Percentiles rank a stretch among this genome's conserved stretches.
Evolutionary conservation across 2,888 invertebrate genomes (phyloP).

Genomic region (Drosophila testacea): DNA sequence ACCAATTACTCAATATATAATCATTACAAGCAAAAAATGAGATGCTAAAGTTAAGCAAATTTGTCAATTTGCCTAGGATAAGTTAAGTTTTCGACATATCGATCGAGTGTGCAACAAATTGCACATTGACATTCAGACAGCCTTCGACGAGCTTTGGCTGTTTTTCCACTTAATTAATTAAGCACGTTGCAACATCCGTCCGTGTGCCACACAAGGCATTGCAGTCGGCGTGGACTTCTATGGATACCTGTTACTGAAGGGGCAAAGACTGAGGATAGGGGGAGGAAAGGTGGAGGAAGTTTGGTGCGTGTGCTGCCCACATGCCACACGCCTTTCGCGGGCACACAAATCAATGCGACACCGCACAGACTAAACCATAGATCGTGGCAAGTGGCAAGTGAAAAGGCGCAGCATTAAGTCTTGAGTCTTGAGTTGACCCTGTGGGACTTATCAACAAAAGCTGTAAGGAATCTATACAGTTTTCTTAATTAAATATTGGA

Average conservation of each 20-base stretch:
- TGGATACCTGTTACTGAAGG: constrained; percentile 2
- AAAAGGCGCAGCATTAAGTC: constrained; percentile 8
- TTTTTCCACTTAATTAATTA: constrained; percentile 80
- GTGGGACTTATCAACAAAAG: too few species aligned
- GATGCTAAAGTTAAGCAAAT: constrained; percentile 12
- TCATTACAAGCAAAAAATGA: constrained; percentile 10
- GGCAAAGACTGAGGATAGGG: neutral
- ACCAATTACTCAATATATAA: constrained; percentile 2
- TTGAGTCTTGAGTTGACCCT: neutral
- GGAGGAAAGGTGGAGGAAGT: neutral
- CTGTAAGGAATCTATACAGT: too few species aligned
- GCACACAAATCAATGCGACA: constrained; percentile 62
- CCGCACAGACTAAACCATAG: constrained; percentile 23
- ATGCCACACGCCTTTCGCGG: constrained; percentile 47
- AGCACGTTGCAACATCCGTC: constrained; percentile 74
- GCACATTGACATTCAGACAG: constrained; percentile 80
- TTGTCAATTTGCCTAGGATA: constrained; percentile 11
- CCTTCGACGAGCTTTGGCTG: constrained; percentile 59
- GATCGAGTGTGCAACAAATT: constrained; percentile 68
- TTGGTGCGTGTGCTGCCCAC: constrained; percentile 41
- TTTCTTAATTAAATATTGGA: too few species aligned
- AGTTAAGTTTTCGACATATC: constrained; percentile 28
- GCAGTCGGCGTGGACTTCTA: constrained; percentile 10
- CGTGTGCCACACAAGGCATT: constrained; percentile 56
- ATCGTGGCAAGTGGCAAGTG: constrained; percentile 7